Percentiles rank a stretch among this genome's conserved stretches.
Conservation (phyloP, 2,797 vertebrate genomes). For the Tenualosa thibaudeaui region DNA sequence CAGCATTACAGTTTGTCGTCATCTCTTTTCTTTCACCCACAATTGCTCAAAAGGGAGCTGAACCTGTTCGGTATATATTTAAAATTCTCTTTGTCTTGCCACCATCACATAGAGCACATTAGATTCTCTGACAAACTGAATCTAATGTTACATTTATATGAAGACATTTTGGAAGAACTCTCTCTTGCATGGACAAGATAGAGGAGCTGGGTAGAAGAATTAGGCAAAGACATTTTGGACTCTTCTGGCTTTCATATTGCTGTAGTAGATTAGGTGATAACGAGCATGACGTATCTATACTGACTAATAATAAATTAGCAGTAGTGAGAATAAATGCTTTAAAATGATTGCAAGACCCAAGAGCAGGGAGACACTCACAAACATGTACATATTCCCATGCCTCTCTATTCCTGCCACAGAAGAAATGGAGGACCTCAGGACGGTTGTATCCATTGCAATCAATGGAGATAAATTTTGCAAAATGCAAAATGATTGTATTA, state of each 20-base stretch:
- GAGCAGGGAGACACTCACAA: neutral
- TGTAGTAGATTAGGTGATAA: constrained; percentile 39
- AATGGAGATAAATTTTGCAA: constrained; percentile 80
- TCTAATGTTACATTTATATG: neutral
- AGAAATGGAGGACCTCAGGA: constrained; percentile 60
- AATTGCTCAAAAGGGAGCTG: neutral
- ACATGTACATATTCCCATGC: constrained; percentile 55
- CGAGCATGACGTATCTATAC: neutral
- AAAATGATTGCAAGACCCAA: constrained; percentile 39
- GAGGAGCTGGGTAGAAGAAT: neutral
- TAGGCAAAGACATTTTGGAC: constrained; percentile 22
- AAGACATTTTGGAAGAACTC: neutral
- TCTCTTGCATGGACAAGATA: neutral
- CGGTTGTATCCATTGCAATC: constrained; percentile 76
- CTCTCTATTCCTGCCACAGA: constrained; percentile 65
- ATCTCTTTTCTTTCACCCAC: neutral
- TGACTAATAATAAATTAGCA: constrained; percentile 32
- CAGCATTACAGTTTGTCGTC: neutral
- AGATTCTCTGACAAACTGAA: neutral
- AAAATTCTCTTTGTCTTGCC: neutral
- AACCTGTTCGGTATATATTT: neutral
- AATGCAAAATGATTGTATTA: constrained; percentile 72
- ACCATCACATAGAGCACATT: neutral
- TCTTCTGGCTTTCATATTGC: constrained; percentile 47
- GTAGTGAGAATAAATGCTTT: constrained; percentile 39